Evolutionary conservation across 2,113 vertebrate genomes (phyloP).

Genomic region (Gymnogyps californianus): DNA sequence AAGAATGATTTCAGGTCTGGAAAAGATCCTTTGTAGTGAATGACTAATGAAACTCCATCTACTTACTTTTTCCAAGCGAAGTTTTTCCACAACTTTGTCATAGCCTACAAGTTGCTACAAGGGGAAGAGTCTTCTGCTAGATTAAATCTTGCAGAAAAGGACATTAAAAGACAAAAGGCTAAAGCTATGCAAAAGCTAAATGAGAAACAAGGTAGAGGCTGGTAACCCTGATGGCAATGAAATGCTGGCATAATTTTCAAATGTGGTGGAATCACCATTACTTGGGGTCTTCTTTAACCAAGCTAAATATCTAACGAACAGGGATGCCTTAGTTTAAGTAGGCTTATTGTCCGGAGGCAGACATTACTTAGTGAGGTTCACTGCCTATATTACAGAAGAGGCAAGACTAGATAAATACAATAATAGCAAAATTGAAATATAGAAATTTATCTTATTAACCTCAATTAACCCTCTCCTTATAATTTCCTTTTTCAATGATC

Average conservation of each 20-base stretch:
- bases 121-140: conserved; percentile 33
- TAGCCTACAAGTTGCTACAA: conserved; percentile 59
- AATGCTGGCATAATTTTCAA: neutral
- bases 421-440: neutral
- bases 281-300: neutral
- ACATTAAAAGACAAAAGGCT: conserved; percentile 14
- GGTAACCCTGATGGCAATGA: neutral
- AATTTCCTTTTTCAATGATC: neutral
- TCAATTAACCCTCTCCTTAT: neutral
- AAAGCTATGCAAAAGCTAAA: neutral
- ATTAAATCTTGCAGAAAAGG: conserved; percentile 53
- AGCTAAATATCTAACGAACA: neutral
- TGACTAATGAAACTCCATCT: conserved; percentile 62
- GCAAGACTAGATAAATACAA: neutral
- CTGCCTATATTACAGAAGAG: neutral
- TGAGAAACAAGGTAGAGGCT: neutral
- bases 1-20: conserved; percentile 66
- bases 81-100: conserved; percentile 60
- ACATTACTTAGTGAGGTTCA: neutral
- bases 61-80: conserved; percentile 57
- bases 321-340: neutral
- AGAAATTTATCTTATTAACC: neutral
- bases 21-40: conserved; percentile 63
- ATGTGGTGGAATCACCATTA: neutral
- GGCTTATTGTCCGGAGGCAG: neutral